Conservation (phyloP, 2,888 invertebrate genomes). For the Brenthis hecate region DNA sequence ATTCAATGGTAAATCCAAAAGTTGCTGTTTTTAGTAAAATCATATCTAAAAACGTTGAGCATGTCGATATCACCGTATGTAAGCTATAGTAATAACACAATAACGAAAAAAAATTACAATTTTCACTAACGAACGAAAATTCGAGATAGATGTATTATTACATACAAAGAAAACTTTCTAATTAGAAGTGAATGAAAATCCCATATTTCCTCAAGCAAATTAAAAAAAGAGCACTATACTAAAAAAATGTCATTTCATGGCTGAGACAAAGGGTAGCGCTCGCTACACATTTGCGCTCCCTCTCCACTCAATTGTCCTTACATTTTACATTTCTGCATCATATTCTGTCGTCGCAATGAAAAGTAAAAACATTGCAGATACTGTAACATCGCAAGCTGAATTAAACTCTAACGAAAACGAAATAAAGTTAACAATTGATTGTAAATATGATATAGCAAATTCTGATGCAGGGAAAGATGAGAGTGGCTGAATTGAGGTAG, state of each 20-base stretch:
- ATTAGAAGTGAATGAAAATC: constrained; percentile 36
- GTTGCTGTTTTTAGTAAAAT: no score
- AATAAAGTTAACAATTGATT: constrained; percentile 43
- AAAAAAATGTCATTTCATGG: constrained; percentile 55
- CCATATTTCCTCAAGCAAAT: constrained; percentile 45
- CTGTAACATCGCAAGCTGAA: constrained; percentile 26
- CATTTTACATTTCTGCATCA: constrained; percentile 80
- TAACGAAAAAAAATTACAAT: not conserved
- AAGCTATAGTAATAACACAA: not conserved
- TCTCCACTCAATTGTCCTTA: constrained; percentile 75
- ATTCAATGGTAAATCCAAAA: no score
- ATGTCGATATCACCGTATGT: not conserved
- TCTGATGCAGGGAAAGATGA: constrained; percentile 72
- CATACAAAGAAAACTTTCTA: constrained; percentile 25
- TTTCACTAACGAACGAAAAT: not conserved
- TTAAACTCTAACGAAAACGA: constrained; percentile 36
- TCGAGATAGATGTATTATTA: not conserved
- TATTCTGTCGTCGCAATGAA: constrained; percentile 76
- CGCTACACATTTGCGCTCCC: constrained; percentile 64
- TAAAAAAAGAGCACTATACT: constrained; percentile 54
- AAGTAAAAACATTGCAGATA: constrained; percentile 75
- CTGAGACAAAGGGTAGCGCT: constrained; percentile 58
- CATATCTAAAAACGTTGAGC: no score
- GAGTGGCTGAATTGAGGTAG: constrained; percentile 77
- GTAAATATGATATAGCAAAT: constrained; percentile 55